Evolutionary conservation across 1,140 invertebrate species (phyloP).

Genomic region (Drosophila santomea): DNA sequence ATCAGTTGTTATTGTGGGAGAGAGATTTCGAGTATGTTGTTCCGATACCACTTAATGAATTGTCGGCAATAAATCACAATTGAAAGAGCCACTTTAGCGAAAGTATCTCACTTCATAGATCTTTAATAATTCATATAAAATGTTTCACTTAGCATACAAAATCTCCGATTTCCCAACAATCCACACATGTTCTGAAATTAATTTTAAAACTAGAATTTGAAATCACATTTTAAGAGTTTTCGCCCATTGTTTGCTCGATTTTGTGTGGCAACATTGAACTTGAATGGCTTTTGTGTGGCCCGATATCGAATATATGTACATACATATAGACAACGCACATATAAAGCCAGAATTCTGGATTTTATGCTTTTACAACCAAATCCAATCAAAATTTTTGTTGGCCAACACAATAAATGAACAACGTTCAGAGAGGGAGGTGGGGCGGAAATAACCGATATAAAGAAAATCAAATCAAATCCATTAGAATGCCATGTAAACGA

Average conservation of each 20-base stretch:
- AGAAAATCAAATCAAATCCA: slow-evolving; percentile 35
- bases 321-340: neutral
- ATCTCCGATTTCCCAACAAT: neutral
- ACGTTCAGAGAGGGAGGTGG: neutral
- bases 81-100: slow-evolving; percentile 6
- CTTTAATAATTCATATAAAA: neutral
- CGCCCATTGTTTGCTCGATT: neutral
- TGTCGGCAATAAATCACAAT: neutral
- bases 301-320: slow-evolving; percentile 13
- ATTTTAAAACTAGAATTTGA: neutral
- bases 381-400: slow-evolving; percentile 54
- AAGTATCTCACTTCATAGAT: neutral
- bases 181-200: neutral
- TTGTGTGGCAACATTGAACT: slow-evolving; percentile 37
- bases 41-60: neutral
- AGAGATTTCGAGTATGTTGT: neutral
- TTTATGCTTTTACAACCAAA: slow-evolving; percentile 27
- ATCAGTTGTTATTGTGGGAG: neutral
- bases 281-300: slow-evolving; percentile 26
- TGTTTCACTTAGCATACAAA: neutral
- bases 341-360: neutral
- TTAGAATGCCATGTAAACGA: slow-evolving; percentile 38
- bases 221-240: neutral
- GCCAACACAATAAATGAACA: slow-evolving; percentile 30
- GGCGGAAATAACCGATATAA: neutral